A percentile compares a stretch with the other conserved stretches of the same genome.
Evolutionary conservation across 2,797 vertebrate genomes (phyloP).

Genomic region (Hemitrygon akajei): DNA sequence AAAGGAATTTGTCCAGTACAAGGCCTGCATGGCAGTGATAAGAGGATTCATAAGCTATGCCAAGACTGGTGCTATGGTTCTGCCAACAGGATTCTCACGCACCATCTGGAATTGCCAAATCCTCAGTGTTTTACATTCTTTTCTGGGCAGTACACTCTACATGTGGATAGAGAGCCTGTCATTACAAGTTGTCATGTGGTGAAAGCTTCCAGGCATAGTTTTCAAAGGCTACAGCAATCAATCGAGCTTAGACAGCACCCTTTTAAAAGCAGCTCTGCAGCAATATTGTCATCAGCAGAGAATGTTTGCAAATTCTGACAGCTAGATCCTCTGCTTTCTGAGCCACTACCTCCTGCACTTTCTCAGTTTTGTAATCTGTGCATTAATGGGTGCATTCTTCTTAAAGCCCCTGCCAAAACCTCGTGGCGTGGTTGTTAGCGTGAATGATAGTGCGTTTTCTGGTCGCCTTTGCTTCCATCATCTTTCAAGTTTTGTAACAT

Average conservation of each 20-base stretch:
- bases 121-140: neutral
- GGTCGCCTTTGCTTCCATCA: neutral
- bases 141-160: neutral
- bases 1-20: neutral
- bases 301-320: neutral
- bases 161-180: neutral
- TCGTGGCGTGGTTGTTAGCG: neutral
- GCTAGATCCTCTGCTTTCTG: slow-evolving; percentile 8
- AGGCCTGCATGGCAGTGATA: neutral
- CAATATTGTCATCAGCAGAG: neutral
- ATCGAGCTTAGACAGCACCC: neutral
- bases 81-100: neutral
- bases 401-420: neutral
- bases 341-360: neutral
- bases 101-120: neutral
- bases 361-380: neutral
- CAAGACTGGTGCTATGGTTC: neutral
- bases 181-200: neutral
- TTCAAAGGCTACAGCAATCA: neutral
- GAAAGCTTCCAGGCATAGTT: neutral
- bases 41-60: neutral
- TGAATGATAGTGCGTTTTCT: neutral
- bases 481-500: neutral
- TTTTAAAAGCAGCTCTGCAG: neutral
- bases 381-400: neutral